Conservation (phyloP, 2,888 invertebrate genomes). For the Schrankia costaestrigalis region DNA sequence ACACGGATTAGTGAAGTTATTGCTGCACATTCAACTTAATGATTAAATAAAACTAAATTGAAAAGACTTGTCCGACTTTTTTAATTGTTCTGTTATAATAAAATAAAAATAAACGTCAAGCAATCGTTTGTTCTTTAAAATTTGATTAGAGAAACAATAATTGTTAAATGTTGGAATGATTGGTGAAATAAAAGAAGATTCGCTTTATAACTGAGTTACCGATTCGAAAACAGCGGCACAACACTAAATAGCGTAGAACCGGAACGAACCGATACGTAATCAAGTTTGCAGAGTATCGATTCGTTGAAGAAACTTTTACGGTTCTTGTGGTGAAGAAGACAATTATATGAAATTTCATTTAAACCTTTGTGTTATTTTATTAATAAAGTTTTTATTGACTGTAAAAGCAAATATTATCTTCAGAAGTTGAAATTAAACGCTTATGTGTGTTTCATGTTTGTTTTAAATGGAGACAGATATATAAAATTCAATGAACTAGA, state of each 20-base stretch:
- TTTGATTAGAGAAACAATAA: conserved; percentile 33
- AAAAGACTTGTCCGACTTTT: background rate
- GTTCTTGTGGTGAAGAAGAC: conserved; percentile 30
- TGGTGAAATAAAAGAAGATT: conserved; percentile 41
- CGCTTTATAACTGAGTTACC: conserved; percentile 42
- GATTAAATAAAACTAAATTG: background rate
- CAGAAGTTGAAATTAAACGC: too few species aligned
- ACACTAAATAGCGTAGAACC: conserved; percentile 38
- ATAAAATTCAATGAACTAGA: too few species aligned
- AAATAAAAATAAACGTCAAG: conserved; percentile 22
- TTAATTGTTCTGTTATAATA: background rate
- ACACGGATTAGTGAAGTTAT: too few species aligned
- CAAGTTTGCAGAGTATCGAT: conserved; percentile 38
- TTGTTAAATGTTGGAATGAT: conserved; percentile 29
- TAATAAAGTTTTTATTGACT: conserved; percentile 8
- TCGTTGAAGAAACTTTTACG: conserved; percentile 31
- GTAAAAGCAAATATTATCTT: conserved; percentile 2
- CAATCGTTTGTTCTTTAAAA: conserved; percentile 25
- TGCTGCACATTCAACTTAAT: too few species aligned
- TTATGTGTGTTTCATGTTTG: too few species aligned
- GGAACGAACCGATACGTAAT: conserved; percentile 39
- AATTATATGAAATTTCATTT: conserved; percentile 30
- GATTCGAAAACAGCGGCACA: conserved; percentile 41
- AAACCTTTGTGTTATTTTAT: conserved; percentile 10
- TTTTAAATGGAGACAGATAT: too few species aligned